Conservation (phyloP, 92 coral and sea anemone species). For the Zoanthus sociatus region DNA sequence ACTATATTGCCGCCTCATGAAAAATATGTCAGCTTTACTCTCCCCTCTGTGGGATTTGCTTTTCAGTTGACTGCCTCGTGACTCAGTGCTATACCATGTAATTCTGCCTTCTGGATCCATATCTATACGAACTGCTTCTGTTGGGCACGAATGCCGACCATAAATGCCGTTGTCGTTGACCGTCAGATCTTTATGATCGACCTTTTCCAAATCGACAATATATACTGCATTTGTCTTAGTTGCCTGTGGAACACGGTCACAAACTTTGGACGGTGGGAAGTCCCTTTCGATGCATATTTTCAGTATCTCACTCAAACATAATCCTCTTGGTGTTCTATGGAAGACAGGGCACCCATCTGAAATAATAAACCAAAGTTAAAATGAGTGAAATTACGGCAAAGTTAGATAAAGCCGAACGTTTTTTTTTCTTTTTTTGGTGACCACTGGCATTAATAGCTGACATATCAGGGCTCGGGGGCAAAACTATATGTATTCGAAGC, state of each 20-base stretch:
- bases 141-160: constrained; percentile 54
- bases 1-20: constrained; percentile 5
- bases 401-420: not conserved
- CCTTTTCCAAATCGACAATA: constrained; percentile 31
- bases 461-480: constrained; percentile 5
- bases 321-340: constrained; percentile 22
- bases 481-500: not conserved
- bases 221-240: constrained; percentile 11
- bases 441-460: constrained; percentile 2
- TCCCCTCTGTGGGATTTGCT: not conserved
- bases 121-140: constrained; percentile 28
- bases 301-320: not conserved
- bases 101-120: constrained; percentile 27
- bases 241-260: constrained; percentile 22
- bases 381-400: not conserved
- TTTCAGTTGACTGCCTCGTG: not conserved
- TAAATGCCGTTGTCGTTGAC: constrained; percentile 59
- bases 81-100: not conserved
- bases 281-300: constrained; percentile 15
- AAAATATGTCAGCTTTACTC: not conserved
- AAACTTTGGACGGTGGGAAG: constrained; percentile 13
- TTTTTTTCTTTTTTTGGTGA: not conserved
- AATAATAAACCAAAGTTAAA: not conserved
- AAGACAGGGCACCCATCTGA: constrained; percentile 18
- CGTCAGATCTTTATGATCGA: constrained; percentile 41